phyloP scores from a whole-genome alignment of 2,797 vertebrate genomes.

The Chrosomus eos region DNA sequence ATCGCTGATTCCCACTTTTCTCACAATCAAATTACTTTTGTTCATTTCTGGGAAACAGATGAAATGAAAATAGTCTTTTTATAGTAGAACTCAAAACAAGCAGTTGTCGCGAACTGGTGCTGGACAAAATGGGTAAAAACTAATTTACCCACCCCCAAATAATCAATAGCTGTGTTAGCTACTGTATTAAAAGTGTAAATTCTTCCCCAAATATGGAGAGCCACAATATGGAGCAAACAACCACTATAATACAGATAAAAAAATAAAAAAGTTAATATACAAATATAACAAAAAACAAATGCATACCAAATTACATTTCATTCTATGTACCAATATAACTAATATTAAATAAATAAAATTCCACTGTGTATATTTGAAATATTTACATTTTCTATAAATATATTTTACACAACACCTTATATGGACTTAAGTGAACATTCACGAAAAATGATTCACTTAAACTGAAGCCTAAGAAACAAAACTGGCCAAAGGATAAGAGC shows the following conservation, averaged over 20 bases:
- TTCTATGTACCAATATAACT: too few relatives aligned
- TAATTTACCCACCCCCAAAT: too few relatives aligned
- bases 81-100: background rate
- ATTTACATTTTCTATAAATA: too few relatives aligned
- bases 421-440: too few relatives aligned
- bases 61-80: background rate
- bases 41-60: constrained; percentile 18
- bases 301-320: too few relatives aligned
- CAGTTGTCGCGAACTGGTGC: background rate
- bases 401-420: too few relatives aligned
- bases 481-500: background rate
- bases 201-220: background rate
- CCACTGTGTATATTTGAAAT: too few relatives aligned
- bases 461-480: background rate
- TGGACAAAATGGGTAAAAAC: background rate
- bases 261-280: background rate
- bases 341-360: too few relatives aligned
- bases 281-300: too few relatives aligned
- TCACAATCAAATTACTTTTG: background rate
- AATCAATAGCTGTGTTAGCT: too few relatives aligned
- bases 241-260: background rate
- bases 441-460: too few relatives aligned
- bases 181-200: background rate
- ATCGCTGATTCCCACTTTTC: background rate
- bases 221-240: background rate